phyloP scores from a whole-genome alignment of 2,888 invertebrate species.

The Apotomis capreana region DNA sequence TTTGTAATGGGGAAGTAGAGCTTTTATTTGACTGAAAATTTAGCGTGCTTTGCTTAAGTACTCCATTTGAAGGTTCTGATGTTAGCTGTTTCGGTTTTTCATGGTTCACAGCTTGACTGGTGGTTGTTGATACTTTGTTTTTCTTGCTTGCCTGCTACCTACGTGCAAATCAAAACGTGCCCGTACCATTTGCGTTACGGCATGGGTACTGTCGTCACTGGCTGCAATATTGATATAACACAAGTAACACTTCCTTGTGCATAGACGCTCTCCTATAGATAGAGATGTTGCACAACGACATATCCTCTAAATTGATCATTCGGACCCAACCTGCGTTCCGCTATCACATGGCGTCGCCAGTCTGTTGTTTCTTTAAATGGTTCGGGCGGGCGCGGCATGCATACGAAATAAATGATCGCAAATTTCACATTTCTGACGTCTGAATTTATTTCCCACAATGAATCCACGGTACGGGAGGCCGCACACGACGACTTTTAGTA shows the following conservation, averaged over 20 bases:
- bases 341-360: conserved; percentile 52
- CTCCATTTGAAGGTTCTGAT: too few species aligned
- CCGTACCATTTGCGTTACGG: not conserved
- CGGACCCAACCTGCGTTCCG: conserved; percentile 64
- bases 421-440: conserved; percentile 61
- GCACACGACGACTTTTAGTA: too few species aligned
- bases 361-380: conserved; percentile 51
- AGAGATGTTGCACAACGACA: conserved; percentile 59
- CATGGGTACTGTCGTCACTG: not conserved
- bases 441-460: conserved; percentile 15
- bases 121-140: too few species aligned
- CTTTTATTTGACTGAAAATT: too few species aligned
- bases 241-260: conserved; percentile 34
- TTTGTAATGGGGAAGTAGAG: too few species aligned
- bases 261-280: conserved; percentile 45
- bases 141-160: too few species aligned
- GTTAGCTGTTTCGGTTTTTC: too few species aligned
- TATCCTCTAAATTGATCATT: conserved; percentile 55
- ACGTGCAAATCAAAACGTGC: not conserved
- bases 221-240: conserved; percentile 32
- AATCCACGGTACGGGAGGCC: not conserved
- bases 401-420: conserved; percentile 60
- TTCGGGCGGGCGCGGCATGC: conserved; percentile 58
- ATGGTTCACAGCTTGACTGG: too few species aligned
- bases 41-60: too few species aligned